Base-by-base conservation (phyloP, 30 jellyfish, hydroid and myxozoan genomes). In the Sanderia malayensis region DNA sequence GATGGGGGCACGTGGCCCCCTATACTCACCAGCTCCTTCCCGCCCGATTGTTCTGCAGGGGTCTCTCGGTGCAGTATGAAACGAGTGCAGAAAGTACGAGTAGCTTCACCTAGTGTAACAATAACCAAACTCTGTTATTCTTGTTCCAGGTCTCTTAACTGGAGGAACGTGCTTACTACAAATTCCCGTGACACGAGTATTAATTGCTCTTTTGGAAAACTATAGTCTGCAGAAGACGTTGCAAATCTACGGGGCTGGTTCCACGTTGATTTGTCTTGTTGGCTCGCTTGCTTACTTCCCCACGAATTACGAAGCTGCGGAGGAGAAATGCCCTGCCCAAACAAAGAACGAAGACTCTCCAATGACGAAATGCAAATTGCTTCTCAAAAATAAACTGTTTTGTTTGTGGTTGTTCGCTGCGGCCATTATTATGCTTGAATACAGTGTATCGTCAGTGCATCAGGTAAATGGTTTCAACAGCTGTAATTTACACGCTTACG, bases 381-480 rank as follows among this genome's bases (percentile, higher is more conserved):
- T 77, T 45, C 67, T 77, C 52, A 46, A 49, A 3, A 33, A 47
- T 55, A 77, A 31, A 26, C 63, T 17, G 21, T 15, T 77, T 24
- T 31, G 75, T 45, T 22, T 77, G 4, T 77, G 55, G 24, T 70
- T 77, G 3, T 15, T 52, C 21, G 75, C 55, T 1, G 27, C 45
- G 24, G 27, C 53, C 31, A 65, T 64, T 2, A 2, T 29, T 34
- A 21, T 57, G 24, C 61, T 77, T 11, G 77, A 77, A 11, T 77
- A 64, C 57, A 32, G 73, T 4, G 81, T 65, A 13, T 77, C 89
- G 3, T 22, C 58, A 53, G 66, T 77, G 8, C 89, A 77, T 32
- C 89, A 77, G 82, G 89, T 77, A 37, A 59, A 72, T 30, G 11
- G 0, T n/a, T n/a, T n/a, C n/a, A n/a, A n/a, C n/a, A n/a, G n/a